phyloP scores from a whole-genome alignment of 2,113 vertebrate genomes.

The Acinonyx jubatus region DNA sequence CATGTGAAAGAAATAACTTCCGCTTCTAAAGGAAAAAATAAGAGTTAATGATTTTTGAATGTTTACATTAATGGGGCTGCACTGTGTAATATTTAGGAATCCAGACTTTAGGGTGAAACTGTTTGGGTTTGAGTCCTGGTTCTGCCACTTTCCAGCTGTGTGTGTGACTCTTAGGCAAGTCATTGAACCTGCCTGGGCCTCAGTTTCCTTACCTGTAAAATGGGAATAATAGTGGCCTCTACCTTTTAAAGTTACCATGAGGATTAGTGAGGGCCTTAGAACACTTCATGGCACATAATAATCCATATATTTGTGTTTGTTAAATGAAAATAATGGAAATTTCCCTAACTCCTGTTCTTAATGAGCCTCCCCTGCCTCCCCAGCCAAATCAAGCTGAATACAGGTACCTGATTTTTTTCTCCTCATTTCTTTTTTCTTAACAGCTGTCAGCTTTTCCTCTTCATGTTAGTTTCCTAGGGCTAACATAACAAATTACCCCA shows the following conservation, averaged over 20 bases:
- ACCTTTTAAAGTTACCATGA: neutral
- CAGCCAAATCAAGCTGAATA: neutral
- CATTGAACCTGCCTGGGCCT: neutral
- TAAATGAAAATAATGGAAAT: neutral
- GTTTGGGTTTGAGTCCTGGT: neutral
- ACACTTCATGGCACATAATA: neutral
- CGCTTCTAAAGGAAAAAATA: neutral
- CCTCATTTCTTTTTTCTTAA: neutral
- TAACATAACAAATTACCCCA: neutral
- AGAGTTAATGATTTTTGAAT: neutral
- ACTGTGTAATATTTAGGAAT: neutral
- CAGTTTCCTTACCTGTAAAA: neutral
- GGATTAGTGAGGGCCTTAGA: neutral
- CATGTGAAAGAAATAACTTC: neutral
- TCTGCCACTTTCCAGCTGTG: neutral
- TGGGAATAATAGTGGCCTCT: neutral
- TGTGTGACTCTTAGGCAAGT: neutral
- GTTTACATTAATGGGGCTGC: neutral
- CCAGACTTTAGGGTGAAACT: conserved; percentile 3
- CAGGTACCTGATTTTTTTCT: neutral
- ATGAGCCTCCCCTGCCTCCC: neutral
- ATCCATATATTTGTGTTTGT: neutral
- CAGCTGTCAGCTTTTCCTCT: neutral
- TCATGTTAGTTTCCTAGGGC: neutral
- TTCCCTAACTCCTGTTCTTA: neutral